Evolutionary conservation across 2,113 vertebrate species (phyloP), one percentile per base, ranked within the genome.

Genomic region (Gopherus flavomarginatus): DNA sequence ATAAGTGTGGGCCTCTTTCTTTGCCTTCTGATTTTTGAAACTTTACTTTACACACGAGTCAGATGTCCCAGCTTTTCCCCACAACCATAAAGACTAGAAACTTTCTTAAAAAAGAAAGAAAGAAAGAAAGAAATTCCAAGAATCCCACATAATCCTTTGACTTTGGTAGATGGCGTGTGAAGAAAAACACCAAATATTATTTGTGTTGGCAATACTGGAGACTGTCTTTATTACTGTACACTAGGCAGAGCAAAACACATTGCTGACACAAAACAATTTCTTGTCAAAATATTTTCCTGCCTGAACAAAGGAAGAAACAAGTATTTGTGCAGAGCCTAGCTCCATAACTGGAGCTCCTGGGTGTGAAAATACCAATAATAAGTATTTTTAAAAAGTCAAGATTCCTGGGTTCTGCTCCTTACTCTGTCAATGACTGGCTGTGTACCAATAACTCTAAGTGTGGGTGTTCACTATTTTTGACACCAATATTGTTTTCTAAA

Each of bases 161-260:
- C 85, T 96, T 57, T 83, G 87, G 86, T 44, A 54, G 88, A 81
- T 38, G 24, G 92, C 44, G 22, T 27, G 80, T 92, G 91, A 92
- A 4, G 22, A 78, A 54, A 89, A 87, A 80, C 90, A 93, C 81
- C 87, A 96, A 90, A 57, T 42, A 90, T 54, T 84, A 86, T 42
- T 54, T 53, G 65, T 90, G n/a, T 50, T 52, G 77, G 50, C 86
- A 54, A 31, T 59, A 85, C 77, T 84, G 86, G 53, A 79, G 85
- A 75, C 47, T 42, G 11, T 35, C 35, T 2, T 14, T 16, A 80
- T 17, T 54, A 38, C 21, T 77, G 38, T 72, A 19, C 42, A 31
- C 38, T 44, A 42, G 22, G 11, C 42, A 77, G 22, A 77, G 22
- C 38, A 77, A 77, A 44, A 44, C 72, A 75, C 11, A 8, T 22